Evolutionary conservation across 2,888 invertebrate species (phyloP).

Genomic region (Trissolcus brochymenae): DNA sequence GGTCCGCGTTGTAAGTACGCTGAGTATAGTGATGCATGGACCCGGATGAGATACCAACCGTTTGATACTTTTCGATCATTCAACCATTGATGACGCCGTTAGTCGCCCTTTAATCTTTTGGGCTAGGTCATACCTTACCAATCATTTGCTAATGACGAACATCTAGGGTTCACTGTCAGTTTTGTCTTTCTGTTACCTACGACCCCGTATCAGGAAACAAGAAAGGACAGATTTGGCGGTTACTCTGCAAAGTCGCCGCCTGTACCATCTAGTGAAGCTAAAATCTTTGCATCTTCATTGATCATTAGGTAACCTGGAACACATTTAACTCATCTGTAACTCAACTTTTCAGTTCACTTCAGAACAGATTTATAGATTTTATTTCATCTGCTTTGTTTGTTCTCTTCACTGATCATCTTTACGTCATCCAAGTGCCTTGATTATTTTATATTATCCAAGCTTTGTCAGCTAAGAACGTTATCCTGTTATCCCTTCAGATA

Average conservation of each 20-base stretch:
- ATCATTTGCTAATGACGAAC: conserved; percentile 1
- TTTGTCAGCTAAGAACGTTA: too few species aligned
- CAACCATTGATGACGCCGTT: conserved; percentile 41
- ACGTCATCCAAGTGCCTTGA: too few species aligned
- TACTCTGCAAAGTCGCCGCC: conserved; percentile 4
- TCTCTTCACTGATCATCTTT: too few species aligned
- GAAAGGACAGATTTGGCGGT: conserved; percentile 17
- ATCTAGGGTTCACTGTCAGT: conserved; percentile 8
- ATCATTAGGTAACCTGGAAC: too few species aligned
- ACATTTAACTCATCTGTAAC: too few species aligned
- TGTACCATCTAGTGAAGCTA: conserved; percentile 5
- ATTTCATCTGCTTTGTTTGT: too few species aligned
- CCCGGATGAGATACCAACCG: conserved; percentile 60
- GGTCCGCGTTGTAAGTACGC: conserved; percentile 73
- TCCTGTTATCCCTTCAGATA: too few species aligned
- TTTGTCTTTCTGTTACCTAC: conserved; percentile 12
- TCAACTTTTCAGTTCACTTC: too few species aligned
- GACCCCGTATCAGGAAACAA: conserved; percentile 5
- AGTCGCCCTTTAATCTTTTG: conserved; percentile 10
- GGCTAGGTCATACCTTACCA: background rate
- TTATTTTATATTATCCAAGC: too few species aligned
- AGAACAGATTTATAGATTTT: too few species aligned
- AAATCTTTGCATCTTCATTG: conserved; percentile 1
- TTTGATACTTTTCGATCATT: conserved; percentile 40
- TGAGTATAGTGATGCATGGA: conserved; percentile 72